These are phyloP conservation scores for Cylloceria caligata DNA, from an alignment of 2,888 invertebrate genomes.

Conservation along the genomic window DNA sequence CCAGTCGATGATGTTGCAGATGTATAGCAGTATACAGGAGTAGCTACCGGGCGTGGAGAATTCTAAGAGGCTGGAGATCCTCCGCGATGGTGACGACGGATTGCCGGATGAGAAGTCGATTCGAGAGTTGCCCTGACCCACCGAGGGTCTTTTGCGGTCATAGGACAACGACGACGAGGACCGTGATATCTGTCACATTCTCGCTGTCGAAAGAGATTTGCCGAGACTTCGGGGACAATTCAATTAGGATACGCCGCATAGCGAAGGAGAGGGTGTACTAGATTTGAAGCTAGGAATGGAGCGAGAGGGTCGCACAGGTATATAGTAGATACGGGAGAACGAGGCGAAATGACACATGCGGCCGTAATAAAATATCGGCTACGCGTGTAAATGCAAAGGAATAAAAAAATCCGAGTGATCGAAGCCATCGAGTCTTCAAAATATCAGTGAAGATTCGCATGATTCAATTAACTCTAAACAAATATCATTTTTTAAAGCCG, in stretches of 20 bases:
- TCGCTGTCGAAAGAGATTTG: constrained; percentile 74
- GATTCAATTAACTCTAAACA: no score
- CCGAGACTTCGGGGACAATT: constrained; percentile 75
- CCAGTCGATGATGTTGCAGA: constrained; percentile 56
- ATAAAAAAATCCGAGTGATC: no score
- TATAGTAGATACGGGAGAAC: background rate
- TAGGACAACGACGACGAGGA: constrained; percentile 41
- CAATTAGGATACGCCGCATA: constrained; percentile 78
- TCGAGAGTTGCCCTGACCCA: constrained; percentile 55
- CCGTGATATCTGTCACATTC: constrained; percentile 80
- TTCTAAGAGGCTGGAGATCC: constrained; percentile 37
- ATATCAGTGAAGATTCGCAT: no score
- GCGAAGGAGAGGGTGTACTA: constrained; percentile 21
- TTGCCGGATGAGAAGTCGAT: constrained; percentile 64
- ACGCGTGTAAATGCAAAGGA: no score
- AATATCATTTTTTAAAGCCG: no score
- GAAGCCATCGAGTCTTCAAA: no score
- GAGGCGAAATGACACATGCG: background rate
- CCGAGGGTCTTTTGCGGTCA: constrained; percentile 49
- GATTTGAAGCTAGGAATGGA: background rate
- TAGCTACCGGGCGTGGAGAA: constrained; percentile 53
- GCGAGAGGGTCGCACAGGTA: constrained; percentile 29
- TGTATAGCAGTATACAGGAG: constrained; percentile 24
- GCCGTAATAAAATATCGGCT: background rate
- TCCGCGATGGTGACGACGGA: constrained; percentile 30